Evolutionary conservation across 2,113 vertebrate genomes (phyloP).

Genomic region (Notiomystis cincta): DNA sequence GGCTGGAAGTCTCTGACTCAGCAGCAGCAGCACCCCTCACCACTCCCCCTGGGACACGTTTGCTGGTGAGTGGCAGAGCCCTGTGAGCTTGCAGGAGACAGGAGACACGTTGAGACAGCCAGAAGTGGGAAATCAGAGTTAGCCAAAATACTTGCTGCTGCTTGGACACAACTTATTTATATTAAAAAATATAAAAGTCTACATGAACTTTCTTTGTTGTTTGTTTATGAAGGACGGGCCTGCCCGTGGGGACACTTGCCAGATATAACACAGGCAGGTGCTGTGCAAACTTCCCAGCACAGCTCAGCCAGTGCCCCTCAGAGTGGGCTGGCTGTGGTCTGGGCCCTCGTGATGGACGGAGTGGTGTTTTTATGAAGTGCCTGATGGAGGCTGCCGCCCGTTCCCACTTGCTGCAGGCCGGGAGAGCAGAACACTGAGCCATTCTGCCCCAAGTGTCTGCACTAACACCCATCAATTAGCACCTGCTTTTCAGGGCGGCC

Average conservation of each 20-base stretch:
- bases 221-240: not conserved
- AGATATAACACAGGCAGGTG: slow-evolving; percentile 42
- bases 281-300: not conserved
- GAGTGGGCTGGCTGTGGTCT: not conserved
- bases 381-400: not conserved
- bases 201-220: not conserved
- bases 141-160: not conserved
- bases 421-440: slow-evolving; percentile 16
- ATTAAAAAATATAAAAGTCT: not conserved
- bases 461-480: slow-evolving; percentile 50
- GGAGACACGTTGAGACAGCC: not conserved
- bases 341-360: not conserved
- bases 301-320: not conserved
- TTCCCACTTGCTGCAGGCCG: accelerated
- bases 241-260: accelerated
- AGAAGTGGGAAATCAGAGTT: not conserved
- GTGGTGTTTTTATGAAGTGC: slow-evolving; percentile 43
- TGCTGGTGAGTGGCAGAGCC: not conserved
- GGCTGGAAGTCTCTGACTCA: not conserved
- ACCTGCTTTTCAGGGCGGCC: not conserved
- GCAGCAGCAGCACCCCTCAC: not conserved
- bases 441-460: not conserved
- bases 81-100: accelerated
- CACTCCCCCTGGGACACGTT: not conserved
- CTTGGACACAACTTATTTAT: not conserved